A percentile compares a stretch with the other conserved stretches of the same genome.
Conservation (phyloP, 64 coral and sea anemone genomes). For the Porites australiensis region DNA sequence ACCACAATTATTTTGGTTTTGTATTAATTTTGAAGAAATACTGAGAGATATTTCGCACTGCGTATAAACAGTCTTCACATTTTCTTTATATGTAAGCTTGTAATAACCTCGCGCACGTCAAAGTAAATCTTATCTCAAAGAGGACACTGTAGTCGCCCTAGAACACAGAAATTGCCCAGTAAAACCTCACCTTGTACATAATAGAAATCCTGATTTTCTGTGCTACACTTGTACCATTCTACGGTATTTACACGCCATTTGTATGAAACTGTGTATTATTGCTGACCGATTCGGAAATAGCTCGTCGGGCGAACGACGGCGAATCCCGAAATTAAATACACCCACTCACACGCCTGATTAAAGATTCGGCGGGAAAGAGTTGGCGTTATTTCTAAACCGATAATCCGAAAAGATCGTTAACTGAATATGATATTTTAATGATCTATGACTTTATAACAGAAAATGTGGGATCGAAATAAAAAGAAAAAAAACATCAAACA, state of each 20-base stretch:
- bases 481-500: slow-evolving; percentile 11
- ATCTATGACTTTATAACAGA: neutral
- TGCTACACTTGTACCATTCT: neutral
- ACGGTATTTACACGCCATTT: slow-evolving; percentile 23
- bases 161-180: neutral
- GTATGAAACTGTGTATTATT: neutral
- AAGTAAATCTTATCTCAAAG: neutral
- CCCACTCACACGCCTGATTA: slow-evolving; percentile 32
- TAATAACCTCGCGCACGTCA: slow-evolving; percentile 16
- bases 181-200: slow-evolving; percentile 50
- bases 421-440: slow-evolving; percentile 1
- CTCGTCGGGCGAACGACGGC: slow-evolving; percentile 12
- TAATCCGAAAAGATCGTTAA: neutral
- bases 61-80: neutral
- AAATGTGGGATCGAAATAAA: neutral
- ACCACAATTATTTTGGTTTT: neutral
- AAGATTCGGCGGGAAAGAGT: slow-evolving; percentile 38
- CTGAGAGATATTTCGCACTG: neutral
- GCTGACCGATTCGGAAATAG: neutral
- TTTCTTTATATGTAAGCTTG: neutral
- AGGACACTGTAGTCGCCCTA: neutral
- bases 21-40: neutral
- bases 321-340: slow-evolving; percentile 46
- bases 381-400: neutral
- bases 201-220: neutral